A percentile compares a stretch with the other conserved stretches of the same genome.
phyloP scores from a whole-genome alignment of 2,888 invertebrate species.

The Drosophila kambysellisi region DNA sequence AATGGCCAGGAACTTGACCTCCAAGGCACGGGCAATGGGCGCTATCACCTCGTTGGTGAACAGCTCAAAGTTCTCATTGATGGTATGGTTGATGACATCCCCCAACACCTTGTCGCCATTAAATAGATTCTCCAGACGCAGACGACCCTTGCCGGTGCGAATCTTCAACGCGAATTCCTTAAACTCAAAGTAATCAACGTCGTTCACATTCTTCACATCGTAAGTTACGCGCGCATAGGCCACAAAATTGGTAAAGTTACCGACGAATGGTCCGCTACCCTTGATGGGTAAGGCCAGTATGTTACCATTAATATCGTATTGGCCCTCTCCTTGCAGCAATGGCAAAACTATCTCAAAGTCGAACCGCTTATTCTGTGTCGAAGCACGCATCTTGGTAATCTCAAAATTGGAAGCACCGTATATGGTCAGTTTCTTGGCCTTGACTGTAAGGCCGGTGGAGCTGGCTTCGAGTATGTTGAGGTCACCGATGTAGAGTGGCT shows the following conservation, averaged over 20 bases:
- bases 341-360: constrained; percentile 87
- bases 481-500: constrained; percentile 89
- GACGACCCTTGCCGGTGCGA: constrained; percentile 88
- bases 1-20: constrained; percentile 87
- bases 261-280: constrained; percentile 89
- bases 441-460: constrained; percentile 77
- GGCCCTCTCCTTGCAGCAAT: constrained; percentile 87
- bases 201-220: constrained; percentile 86
- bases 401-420: constrained; percentile 89
- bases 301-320: constrained; percentile 89
- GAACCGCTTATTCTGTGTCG: constrained; percentile 85
- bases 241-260: constrained; percentile 89
- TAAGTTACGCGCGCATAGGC: constrained; percentile 88
- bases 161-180: constrained; percentile 89
- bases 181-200: constrained; percentile 87
- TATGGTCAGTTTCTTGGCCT: constrained; percentile 87
- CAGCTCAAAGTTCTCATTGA: constrained; percentile 88
- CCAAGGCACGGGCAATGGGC: constrained; percentile 88
- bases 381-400: constrained; percentile 86
- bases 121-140: constrained; percentile 91
- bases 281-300: constrained; percentile 90
- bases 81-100: constrained; percentile 88
- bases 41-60: constrained; percentile 90
- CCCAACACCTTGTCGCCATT: constrained; percentile 90
- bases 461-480: constrained; percentile 88